Evolutionary conservation across 2,113 vertebrate genomes (phyloP), one percentile per base, ranked within the genome.

Genomic region (Ameiurus melas): DNA sequence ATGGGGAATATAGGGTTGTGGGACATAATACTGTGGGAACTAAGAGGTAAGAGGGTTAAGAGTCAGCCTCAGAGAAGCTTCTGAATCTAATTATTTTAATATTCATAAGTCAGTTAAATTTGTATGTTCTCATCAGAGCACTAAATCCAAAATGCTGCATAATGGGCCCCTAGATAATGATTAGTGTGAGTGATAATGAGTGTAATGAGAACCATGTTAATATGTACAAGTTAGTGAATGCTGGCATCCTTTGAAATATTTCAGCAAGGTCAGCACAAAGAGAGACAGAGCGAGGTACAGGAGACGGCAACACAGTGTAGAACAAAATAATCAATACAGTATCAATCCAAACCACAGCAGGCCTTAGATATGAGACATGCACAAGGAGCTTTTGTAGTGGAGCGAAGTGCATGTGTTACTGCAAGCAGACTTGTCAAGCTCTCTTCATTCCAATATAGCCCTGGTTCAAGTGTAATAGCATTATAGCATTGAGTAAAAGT

Each of bases 151-250:
- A 91, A 89, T 82, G 87, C 22, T 66, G 82, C 89, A 78, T 94
- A 95, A 95, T 93, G 89, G 93, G 93, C 92, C 94, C 92, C 94
- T 89, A 33, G 93, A 94, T 94, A 92, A 95, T 94, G 92, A 93
- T 95, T 91, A 93, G 93, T 90, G 92, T 94, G 93, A 95, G 88
- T 93, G 93, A 95, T 94, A 43, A 43, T 43, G 39, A 92, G 94
- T 92, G 94, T 95, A 95, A 95, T 94, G 93, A 95, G 92, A 86
- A 53, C 88, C 91, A 92, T 89, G 95, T 95, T 94, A 95, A 96
- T 95, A 95, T 95, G 93, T 93, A 94, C 91, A 87, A 92, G 92
- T 93, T 94, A 93, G 91, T n/a, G 73, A 93, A 91, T 92, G 91
- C 90, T 89, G 92, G 91, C 86, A 93, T 93, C 91, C 92, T 91